Evolutionary conservation across 1,140 invertebrate species (phyloP), one percentile per base, ranked within the genome.

Genomic region (Hylaeus anthracinus): DNA sequence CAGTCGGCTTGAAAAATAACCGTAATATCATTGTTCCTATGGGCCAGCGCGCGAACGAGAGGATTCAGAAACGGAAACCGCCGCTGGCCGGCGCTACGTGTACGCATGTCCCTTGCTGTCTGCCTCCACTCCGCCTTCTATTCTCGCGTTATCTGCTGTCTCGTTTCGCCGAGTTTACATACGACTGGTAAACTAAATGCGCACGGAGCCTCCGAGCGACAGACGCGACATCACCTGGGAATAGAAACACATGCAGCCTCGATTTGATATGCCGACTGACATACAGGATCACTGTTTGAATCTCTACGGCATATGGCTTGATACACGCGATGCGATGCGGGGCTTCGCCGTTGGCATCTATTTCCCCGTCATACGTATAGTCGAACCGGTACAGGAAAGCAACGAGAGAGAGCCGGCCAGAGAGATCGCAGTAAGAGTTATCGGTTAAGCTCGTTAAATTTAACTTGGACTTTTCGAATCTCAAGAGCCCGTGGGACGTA

Each of bases 1-100:
- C 80, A 81, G 72, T 82, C 78, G 64, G 75, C 61, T 85, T 90
- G 90, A 92, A 91, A 91, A 91, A 91, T 91, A 90, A 91, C 89
- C 88, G 85, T 90, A 92, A 92, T 92, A 91, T 90, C 89, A 88
- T 82, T 85, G 76, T 84, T 75, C 73, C 60, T 61, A 53, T n/a
- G 70, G 65, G 26, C 8, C 77, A 9, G 71, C 45, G 55, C 43
- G 51, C 51, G 66, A 53, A 26, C 26, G 26, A 26, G 26, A 66
- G 78, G 41, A 63, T 67, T 56, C 72, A 61, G 65, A 61, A 69
- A 81, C 4, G 5, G 79, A 26, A 14, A 26, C 56, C 56, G 51
- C 4, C 51, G n/a, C 48, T 53, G 48, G 5, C 39, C 55, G 26
- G 26, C 26, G 26, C 51, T 5, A 39, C 6, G 61, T 48, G n/a